These are phyloP conservation scores for Dasysyrphus tricinctus DNA, from an alignment of 2,888 invertebrate genomes.

Conservation along the genomic window DNA sequence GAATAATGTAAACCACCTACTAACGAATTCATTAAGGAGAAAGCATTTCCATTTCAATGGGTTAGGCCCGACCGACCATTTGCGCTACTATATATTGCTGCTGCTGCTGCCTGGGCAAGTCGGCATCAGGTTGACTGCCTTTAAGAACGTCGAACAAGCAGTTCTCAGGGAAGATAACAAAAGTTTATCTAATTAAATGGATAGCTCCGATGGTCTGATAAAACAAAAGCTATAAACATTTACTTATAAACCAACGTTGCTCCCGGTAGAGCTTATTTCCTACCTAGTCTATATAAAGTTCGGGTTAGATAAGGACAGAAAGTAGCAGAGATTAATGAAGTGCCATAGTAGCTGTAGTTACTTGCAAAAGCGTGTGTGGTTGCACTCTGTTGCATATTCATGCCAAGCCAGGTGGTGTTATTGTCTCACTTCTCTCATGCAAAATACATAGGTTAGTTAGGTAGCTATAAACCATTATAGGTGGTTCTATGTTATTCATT, in stretches of 20 bases:
- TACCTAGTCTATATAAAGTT: background rate
- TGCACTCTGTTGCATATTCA: conserved; percentile 63
- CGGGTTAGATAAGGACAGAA: conserved; percentile 13
- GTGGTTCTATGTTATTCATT: background rate
- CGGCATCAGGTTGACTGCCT: conserved; percentile 5
- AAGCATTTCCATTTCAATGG: conserved; percentile 72
- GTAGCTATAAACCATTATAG: background rate
- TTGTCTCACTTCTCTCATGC: conserved; percentile 7
- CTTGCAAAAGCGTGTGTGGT: conserved; percentile 31
- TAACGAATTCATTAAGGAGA: conserved; percentile 74
- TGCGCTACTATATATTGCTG: background rate
- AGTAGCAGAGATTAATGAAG: conserved; percentile 58
- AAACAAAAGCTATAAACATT: conserved; percentile 11
- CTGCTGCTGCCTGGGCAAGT: conserved; percentile 12
- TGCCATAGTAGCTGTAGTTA: conserved; percentile 9
- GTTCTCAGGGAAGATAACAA: conserved; percentile 49
- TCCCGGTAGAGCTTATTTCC: background rate
- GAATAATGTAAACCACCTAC: conserved; percentile 72
- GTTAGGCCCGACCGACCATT: conserved; percentile 30
- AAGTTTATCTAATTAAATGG: conserved; percentile 73
- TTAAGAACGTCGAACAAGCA: conserved; percentile 22
- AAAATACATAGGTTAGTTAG: no score
- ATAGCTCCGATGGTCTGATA: conserved; percentile 64
- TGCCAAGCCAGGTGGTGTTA: conserved; percentile 21
- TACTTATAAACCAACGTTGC: background rate